These are phyloP conservation scores for Tetrax tetrax DNA, from an alignment of 2,113 vertebrate species.

Conservation along the genomic window DNA sequence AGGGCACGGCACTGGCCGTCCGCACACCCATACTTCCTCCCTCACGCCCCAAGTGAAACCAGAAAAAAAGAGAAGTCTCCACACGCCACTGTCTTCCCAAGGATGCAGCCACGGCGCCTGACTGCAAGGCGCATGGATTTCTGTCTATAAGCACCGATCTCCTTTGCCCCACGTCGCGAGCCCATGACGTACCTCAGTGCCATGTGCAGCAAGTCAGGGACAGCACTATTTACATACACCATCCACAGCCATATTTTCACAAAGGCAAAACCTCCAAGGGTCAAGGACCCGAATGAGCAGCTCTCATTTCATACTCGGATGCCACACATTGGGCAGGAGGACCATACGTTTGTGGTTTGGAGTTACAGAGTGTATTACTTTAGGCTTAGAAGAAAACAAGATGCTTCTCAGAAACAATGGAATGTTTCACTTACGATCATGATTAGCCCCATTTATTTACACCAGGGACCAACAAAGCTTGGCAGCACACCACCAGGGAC, in stretches of 20 bases:
- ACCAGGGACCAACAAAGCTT: background rate
- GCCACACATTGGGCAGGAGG: background rate
- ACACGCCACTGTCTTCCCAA: accelerated
- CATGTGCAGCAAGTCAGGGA: background rate
- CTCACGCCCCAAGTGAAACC: accelerated
- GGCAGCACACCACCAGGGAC: background rate
- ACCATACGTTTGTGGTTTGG: background rate
- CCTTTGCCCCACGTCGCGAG: accelerated
- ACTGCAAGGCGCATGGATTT: background rate
- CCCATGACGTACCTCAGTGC: accelerated
- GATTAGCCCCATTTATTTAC: background rate
- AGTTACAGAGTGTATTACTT: background rate
- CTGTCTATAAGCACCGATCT: background rate
- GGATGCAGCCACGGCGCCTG: accelerated
- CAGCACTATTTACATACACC: background rate
- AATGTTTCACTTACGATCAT: background rate
- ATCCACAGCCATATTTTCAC: accelerated
- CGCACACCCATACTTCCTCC: background rate
- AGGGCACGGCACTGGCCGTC: background rate
- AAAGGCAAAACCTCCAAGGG: background rate
- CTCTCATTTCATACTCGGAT: background rate
- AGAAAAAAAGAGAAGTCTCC: background rate
- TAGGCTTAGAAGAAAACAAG: background rate
- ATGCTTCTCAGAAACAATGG: background rate
- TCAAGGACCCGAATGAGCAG: background rate